These are phyloP conservation scores for Alethe castanea DNA, from an alignment of 2,113 vertebrate species.

Conservation along the genomic window DNA sequence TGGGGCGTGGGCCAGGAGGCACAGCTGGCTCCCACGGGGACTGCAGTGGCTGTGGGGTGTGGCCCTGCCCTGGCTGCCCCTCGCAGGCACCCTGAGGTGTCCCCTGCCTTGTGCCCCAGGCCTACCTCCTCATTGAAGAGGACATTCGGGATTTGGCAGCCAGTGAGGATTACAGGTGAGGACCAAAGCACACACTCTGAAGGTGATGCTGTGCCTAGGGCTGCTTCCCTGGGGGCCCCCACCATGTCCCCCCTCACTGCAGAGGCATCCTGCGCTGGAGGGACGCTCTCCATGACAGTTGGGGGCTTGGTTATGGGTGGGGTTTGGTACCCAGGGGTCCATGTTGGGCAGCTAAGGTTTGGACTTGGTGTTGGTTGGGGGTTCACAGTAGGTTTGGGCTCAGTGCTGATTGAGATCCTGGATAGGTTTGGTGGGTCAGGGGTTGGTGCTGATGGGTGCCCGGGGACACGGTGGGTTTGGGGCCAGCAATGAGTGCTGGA, in stretches of 20 bases:
- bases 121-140: slow-evolving; percentile 93
- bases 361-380: background rate
- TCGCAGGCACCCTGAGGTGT: background rate
- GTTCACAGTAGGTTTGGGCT: background rate
- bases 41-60: fast-evolving
- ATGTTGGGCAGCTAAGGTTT: fast-evolving
- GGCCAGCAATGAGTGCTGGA: background rate
- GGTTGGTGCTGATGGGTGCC: background rate
- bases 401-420: background rate
- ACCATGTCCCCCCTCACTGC: fast-evolving
- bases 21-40: fast-evolving
- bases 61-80: background rate
- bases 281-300: fast-evolving
- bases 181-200: fast-evolving
- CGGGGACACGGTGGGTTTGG: background rate
- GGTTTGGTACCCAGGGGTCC: background rate
- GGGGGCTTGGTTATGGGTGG: fast-evolving
- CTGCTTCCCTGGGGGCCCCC: fast-evolving
- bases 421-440: background rate
- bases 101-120: slow-evolving; percentile 63
- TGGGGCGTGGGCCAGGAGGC: background rate
- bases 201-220: fast-evolving
- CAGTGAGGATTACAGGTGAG: slow-evolving; percentile 93
- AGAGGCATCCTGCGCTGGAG: fast-evolving
- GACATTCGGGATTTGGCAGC: slow-evolving; percentile 89